Evolutionary conservation across 2,797 vertebrate species (phyloP).

Genomic region (Cheirogaleus major): DNA sequence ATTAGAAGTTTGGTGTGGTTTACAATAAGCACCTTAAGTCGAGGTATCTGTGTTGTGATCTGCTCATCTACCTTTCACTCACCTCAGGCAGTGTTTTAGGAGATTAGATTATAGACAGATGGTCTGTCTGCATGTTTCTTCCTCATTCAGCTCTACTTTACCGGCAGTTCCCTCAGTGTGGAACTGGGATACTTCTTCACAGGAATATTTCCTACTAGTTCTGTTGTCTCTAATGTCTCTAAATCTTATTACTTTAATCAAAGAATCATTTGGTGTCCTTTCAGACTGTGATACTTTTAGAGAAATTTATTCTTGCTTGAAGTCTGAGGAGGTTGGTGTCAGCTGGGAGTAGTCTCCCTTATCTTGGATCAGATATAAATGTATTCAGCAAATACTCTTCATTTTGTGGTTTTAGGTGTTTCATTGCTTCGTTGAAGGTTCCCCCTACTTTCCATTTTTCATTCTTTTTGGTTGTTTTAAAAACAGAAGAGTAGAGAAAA

Average conservation of each 20-base stretch:
- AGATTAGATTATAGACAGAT: slow-evolving; percentile 51
- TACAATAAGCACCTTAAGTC: slow-evolving; percentile 12
- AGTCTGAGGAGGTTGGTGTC: not conserved
- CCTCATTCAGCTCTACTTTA: not conserved
- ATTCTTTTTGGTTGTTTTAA: slow-evolving; percentile 44
- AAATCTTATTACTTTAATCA: slow-evolving; percentile 29
- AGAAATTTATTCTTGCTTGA: slow-evolving; percentile 47
- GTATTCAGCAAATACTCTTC: not conserved
- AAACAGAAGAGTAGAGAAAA: not conserved
- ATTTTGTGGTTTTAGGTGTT: slow-evolving; percentile 17
- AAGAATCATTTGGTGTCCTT: slow-evolving; percentile 30
- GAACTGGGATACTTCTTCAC: slow-evolving; percentile 23
- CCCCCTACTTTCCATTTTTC: not conserved
- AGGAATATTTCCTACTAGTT: not conserved
- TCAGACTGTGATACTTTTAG: not conserved
- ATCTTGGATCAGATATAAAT: not conserved
- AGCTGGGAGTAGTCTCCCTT: not conserved
- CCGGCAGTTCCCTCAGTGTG: not conserved
- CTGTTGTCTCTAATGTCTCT: not conserved
- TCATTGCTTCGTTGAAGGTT: slow-evolving; percentile 17
- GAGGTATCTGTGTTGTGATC: slow-evolving; percentile 41
- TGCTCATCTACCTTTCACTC: slow-evolving; percentile 43
- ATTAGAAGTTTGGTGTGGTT: slow-evolving; percentile 46
- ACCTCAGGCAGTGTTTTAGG: not conserved
- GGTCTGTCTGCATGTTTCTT: slow-evolving; percentile 13